Evolutionary conservation across 2,113 vertebrate species (phyloP).

Genomic region (Poecile atricapillus): DNA sequence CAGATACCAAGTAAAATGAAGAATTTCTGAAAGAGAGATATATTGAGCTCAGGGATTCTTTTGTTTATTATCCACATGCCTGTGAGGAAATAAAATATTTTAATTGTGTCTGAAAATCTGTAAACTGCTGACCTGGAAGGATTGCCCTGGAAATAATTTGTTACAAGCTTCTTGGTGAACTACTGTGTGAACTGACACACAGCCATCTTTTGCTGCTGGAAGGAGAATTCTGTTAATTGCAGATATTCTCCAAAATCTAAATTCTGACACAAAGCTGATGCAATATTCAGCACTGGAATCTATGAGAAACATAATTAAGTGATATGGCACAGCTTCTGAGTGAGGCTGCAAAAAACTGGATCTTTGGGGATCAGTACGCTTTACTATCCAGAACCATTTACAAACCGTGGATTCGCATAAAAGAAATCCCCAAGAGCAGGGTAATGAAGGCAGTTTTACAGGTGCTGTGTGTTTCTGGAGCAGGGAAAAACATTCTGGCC

Average conservation of each 20-base stretch:
- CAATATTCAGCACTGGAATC: not conserved
- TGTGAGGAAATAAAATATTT: not conserved
- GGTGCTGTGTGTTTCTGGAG: not conserved
- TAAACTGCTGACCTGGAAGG: not conserved
- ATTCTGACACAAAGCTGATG: not conserved
- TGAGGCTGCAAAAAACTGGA: not conserved
- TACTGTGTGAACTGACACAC: not conserved
- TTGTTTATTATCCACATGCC: not conserved
- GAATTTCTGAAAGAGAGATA: not conserved
- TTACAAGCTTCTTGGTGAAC: not conserved
- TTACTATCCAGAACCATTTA: not conserved
- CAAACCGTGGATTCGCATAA: not conserved
- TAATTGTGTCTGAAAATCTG: not conserved
- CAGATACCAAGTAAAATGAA: not conserved
- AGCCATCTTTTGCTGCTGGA: not conserved
- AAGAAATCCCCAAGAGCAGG: not conserved
- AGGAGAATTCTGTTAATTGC: not conserved
- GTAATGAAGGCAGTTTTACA: not conserved
- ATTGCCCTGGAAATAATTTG: not conserved
- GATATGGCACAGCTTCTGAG: not conserved
- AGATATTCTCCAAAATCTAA: not conserved
- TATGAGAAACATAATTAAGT: not conserved
- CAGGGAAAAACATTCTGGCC: not conserved
- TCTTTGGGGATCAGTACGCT: not conserved
- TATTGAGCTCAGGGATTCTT: not conserved